Evolutionary conservation across 2,888 invertebrate genomes (phyloP).

Genomic region (Linyphia triangularis): DNA sequence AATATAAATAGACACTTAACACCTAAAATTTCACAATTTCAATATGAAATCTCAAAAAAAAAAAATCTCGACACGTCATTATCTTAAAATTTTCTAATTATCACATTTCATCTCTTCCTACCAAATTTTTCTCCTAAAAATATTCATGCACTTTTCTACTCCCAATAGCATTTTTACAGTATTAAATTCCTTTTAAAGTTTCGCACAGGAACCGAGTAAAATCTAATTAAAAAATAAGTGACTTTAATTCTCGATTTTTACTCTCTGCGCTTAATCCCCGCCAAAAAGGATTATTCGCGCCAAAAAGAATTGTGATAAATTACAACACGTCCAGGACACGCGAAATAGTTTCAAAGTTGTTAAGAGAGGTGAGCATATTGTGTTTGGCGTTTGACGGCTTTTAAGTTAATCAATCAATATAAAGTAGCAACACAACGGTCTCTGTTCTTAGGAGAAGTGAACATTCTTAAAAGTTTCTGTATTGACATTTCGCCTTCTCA

Average conservation of each 20-base stretch:
- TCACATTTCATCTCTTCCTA: neutral
- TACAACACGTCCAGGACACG: slow-evolving; percentile 1
- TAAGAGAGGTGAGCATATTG: neutral
- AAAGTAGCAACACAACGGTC: neutral
- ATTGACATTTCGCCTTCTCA: neutral
- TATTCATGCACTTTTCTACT: neutral
- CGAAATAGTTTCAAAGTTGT: slow-evolving; percentile 13
- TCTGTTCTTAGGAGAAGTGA: too few species aligned
- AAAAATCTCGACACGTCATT: neutral
- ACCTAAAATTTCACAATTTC: too few species aligned
- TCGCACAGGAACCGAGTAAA: neutral
- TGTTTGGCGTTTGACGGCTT: slow-evolving; percentile 14
- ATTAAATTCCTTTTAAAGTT: neutral
- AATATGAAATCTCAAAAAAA: neutral
- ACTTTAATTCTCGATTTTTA: neutral
- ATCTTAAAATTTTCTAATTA: neutral
- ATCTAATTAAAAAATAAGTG: neutral
- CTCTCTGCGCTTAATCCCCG: neutral
- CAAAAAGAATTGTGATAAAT: slow-evolving; percentile 24
- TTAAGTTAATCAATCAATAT: slow-evolving; percentile 36
- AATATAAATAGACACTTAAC: too few species aligned
- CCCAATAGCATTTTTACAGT: neutral
- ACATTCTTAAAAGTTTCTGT: neutral
- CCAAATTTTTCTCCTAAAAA: neutral
- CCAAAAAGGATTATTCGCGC: slow-evolving; percentile 1